Percentiles rank a stretch among this genome's conserved stretches.
Conservation (phyloP, 2,113 vertebrate genomes). For the Pipa parva region DNA sequence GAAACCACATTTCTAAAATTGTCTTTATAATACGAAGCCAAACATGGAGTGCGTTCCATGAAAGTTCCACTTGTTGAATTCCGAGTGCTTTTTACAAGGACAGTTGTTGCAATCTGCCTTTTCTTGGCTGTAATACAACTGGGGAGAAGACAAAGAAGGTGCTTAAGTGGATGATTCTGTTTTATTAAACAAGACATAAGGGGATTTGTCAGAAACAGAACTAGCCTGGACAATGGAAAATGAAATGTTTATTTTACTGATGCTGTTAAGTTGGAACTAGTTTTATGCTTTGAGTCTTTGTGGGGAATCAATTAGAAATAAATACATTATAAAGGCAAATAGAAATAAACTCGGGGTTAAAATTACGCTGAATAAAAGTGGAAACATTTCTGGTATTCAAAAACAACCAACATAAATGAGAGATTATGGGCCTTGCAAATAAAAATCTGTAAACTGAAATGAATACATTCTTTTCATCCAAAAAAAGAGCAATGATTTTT, state of each 20-base stretch:
- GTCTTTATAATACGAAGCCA: not conserved
- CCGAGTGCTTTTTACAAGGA: not conserved
- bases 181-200: not conserved
- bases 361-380: too few species aligned
- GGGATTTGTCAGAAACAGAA: not conserved
- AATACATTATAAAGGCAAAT: not conserved
- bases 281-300: not conserved
- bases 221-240: slow-evolving; percentile 1
- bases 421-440: too few species aligned
- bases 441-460: too few species aligned
- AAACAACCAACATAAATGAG: too few species aligned
- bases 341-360: not conserved
- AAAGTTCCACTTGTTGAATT: not conserved
- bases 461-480: too few species aligned
- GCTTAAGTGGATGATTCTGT: not conserved
- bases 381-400: too few species aligned
- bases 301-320: not conserved
- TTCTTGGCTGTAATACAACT: not conserved
- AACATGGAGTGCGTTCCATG: not conserved
- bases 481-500: too few species aligned
- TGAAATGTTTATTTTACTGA: not conserved
- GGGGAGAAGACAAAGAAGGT: not conserved
- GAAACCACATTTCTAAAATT: not conserved
- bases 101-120: slow-evolving; percentile 5
- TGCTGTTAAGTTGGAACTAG: not conserved